Base-by-base conservation (phyloP, 2,888 invertebrate genomes). In the Tethea ocularis region DNA sequence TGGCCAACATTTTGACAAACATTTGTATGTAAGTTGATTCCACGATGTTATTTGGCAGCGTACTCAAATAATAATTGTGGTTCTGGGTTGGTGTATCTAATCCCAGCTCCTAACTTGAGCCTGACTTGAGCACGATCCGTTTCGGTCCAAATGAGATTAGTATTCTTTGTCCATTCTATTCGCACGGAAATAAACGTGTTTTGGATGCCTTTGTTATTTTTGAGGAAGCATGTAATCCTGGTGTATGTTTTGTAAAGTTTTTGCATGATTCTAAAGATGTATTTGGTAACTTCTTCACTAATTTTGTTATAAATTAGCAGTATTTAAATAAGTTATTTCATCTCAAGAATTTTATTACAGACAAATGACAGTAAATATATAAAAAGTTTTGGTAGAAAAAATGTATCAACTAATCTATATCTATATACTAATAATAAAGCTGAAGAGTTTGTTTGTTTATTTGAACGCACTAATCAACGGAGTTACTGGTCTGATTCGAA, bases 161-260 rank as follows among this genome's bases (percentile, higher is more conserved):
- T 70, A 73, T 73, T 73, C 68, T 58, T 60, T 60, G 70, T 62
- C 61, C 63, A 66, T 64, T 61, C 62, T 52, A 56, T 61, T 64
- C 53, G 52, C 53, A 46, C 22, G 55, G 59, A 68, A 68, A 65
- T 62, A 66, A 64, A 58, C 52, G 62, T 60, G 66, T 68, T 62
- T 66, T 29, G 52, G 46, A 41, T 60, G 64, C 59, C 61, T 62
- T 62, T 62, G 64, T 67, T 60, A 63, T 60, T n/a, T 36, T 63
- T 61, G 66, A 70, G 17, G 22, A 36, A 24, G 52, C 24, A 15
- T 26, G 52, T 15, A 46, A 46, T 46, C 46, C 46, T 41, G 46
- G 2, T n/a, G 10, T 46, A 7, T 20, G n/a, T 38, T n/a, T 20
- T 46, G n/a, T 10, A 46, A 46, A 46, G 15, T 46, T 46, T 20